Evolutionary conservation across 2,113 vertebrate species (phyloP), one percentile per base, ranked within the genome.

Genomic region (Rhizomys pruinosus): DNA sequence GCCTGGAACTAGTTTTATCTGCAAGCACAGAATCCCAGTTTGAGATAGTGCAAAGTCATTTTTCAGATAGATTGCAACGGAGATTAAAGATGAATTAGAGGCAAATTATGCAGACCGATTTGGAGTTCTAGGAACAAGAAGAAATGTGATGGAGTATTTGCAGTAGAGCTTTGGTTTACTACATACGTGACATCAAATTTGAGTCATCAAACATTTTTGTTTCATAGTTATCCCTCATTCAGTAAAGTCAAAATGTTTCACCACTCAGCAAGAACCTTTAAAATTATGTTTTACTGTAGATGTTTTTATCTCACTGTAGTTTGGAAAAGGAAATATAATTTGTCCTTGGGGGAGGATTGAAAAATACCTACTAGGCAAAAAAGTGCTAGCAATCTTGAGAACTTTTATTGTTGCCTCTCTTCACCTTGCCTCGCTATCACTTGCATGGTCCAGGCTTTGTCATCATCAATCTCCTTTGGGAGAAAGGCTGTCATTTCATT

Each of bases 121-220:
- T 94, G 78, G 57, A 95, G 93, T 93, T 84, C 13, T 59, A 47
- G 57, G 68, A 91, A 84, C 80, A 91, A 69, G 84, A 92, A 72
- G 27, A 72, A 92, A 55, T 86, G 63, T 23, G n/a, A 82, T 57
- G 59, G 77, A 84, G 71, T 90, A 42, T 86, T 6, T 87, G 57
- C 72, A 90, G n/a, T 80, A 84, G 61, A 29, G 74, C 87, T 93
- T 74, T 44, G 88, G 47, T 92, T 84, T 90, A 92, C 80, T 85
- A 16, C 15, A 2, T n/a, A 78, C 63, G 80, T 93, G 85, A 91
- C n/a, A 77, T 90, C 32, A 88, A 81, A 90, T 29, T 90, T 66
- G 52, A 87, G 59, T 91, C 16, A 87, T 74, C 20, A 89, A 84
- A 81, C 34, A 39, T 47, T 72, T 79, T 84, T 81, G 34, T 92